These are phyloP conservation scores for Rhagologus leucostigma DNA, from an alignment of 2,113 vertebrate genomes.

Conservation along the genomic window DNA sequence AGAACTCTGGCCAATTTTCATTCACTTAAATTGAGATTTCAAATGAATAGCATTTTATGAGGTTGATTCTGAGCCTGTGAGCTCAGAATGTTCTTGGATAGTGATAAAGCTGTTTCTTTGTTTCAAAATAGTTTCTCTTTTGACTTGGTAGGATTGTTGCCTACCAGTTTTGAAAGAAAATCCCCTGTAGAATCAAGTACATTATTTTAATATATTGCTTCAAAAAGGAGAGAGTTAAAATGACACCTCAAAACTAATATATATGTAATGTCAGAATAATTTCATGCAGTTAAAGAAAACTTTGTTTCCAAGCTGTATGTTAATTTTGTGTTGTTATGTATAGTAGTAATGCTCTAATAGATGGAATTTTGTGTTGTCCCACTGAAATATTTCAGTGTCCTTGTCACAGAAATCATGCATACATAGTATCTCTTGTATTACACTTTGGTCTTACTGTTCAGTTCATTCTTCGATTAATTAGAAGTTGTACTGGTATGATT, in stretches of 20 bases:
- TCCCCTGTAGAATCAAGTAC: not conserved
- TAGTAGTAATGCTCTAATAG: not conserved
- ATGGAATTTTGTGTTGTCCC: not conserved
- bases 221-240: not conserved
- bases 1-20: not conserved
- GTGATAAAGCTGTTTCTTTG: not conserved
- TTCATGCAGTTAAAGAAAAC: not conserved
- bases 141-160: not conserved
- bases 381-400: not conserved
- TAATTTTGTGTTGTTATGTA: not conserved
- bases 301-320: not conserved
- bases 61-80: not conserved
- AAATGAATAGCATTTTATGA: not conserved
- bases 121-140: not conserved
- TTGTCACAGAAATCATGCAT: not conserved
- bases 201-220: not conserved
- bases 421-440: not conserved
- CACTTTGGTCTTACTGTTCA: not conserved
- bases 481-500: not conserved
- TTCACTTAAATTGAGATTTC: not conserved
- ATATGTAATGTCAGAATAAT: not conserved
- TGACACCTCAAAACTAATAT: not conserved
- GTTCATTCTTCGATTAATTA: not conserved
- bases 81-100: not conserved
- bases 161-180: not conserved